A percentile compares a stretch with the other conserved stretches of the same genome.
Evolutionary conservation across 2,888 invertebrate species (phyloP).

Genomic region (Syrista parreyssii): DNA sequence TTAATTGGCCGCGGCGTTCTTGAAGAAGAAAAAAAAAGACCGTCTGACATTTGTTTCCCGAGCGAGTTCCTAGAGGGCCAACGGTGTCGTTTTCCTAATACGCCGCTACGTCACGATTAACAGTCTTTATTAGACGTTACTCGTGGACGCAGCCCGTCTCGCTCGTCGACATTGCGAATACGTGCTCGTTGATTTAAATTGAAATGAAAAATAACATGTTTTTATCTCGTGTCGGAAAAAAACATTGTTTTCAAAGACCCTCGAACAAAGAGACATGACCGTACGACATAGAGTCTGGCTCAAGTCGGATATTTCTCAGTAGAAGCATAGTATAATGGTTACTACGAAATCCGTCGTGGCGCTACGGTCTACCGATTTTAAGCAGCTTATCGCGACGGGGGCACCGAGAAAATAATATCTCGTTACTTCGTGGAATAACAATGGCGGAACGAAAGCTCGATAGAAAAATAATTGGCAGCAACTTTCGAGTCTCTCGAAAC

Average conservation of each 20-base stretch:
- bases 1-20: constrained; percentile 16
- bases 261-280: neutral
- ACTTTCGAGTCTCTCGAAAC: neutral
- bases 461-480: neutral
- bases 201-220: neutral
- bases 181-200: neutral
- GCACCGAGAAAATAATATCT: neutral
- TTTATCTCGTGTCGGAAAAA: no score
- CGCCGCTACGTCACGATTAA: neutral
- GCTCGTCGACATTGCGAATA: neutral
- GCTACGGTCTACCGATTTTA: neutral
- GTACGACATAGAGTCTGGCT: neutral
- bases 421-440: neutral
- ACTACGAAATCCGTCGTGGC: neutral
- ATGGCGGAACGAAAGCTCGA: neutral
- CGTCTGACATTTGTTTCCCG: constrained; percentile 11
- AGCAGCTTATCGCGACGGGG: neutral
- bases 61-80: neutral
- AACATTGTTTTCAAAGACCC: neutral
- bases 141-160: neutral
- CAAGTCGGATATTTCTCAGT: neutral
- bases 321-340: neutral
- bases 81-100: neutral
- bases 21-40: constrained; percentile 6
- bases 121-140: neutral